These are phyloP conservation scores for Liparis tanakae DNA, from an alignment of 2,797 vertebrate genomes.

Conservation along the genomic window DNA sequence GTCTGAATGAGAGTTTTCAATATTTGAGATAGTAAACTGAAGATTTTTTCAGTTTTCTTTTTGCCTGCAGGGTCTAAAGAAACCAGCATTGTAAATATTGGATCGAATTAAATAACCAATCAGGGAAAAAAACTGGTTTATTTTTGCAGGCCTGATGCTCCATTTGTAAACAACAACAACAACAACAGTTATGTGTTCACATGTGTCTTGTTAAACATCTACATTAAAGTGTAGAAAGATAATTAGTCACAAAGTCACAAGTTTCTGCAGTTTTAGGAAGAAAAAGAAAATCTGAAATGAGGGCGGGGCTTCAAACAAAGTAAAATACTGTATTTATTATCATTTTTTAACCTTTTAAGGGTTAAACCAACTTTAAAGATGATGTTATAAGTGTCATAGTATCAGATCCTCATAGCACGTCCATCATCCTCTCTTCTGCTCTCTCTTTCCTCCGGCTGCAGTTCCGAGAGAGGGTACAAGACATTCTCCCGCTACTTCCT, in stretches of 20 bases:
- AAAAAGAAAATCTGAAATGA: not conserved
- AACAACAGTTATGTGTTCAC: not conserved
- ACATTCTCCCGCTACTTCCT: constrained; percentile 88
- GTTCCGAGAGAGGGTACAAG: constrained; percentile 90
- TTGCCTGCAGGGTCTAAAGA: not conserved
- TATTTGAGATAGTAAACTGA: too few species aligned
- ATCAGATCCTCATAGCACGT: not conserved
- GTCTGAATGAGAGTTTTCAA: too few species aligned
- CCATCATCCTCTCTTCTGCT: not conserved
- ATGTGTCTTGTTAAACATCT: not conserved
- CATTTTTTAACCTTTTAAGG: not conserved
- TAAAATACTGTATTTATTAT: not conserved
- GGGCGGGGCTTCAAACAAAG: not conserved
- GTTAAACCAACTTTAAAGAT: not conserved
- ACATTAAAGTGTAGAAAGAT: constrained; percentile 10
- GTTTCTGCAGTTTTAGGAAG: not conserved
- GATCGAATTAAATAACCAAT: not conserved
- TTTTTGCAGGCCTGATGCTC: not conserved
- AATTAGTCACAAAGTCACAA: constrained; percentile 39
- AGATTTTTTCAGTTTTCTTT: too few species aligned
- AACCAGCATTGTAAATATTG: not conserved
- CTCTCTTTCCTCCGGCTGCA: constrained; percentile 52
- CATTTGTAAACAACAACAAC: too few species aligned
- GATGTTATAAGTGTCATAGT: not conserved
- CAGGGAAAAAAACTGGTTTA: not conserved